Evolutionary conservation across 2,888 invertebrate species (phyloP).

Genomic region (Leptopterna dolabrata): DNA sequence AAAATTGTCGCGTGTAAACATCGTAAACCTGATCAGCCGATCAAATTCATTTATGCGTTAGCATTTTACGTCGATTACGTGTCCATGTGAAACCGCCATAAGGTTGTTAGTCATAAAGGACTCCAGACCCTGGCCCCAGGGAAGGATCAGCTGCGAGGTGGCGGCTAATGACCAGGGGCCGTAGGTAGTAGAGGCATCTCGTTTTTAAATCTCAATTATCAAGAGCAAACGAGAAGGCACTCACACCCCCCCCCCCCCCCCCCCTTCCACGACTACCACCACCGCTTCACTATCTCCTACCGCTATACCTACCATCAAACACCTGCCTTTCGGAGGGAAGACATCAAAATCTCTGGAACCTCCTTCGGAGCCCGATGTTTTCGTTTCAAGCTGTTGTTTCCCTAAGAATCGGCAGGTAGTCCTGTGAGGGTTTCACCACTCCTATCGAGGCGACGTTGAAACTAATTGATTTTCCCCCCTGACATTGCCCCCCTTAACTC

Average conservation of each 20-base stretch:
- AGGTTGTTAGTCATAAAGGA: neutral
- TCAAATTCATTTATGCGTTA: too few relatives aligned
- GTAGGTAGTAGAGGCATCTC: neutral
- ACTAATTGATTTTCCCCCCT: neutral
- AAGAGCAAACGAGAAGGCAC: slow-evolving; percentile 11
- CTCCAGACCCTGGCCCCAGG: neutral
- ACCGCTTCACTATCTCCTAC: neutral
- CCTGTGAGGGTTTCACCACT: neutral
- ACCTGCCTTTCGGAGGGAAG: neutral
- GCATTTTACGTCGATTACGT: too few relatives aligned
- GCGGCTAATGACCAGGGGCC: slow-evolving; percentile 1
- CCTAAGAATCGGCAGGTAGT: neutral
- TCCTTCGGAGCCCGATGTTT: neutral
- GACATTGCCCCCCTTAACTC: neutral
- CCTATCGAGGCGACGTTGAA: neutral
- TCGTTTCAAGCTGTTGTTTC: neutral
- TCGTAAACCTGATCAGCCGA: too few relatives aligned
- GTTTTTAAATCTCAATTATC: slow-evolving; percentile 7
- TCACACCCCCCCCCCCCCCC: neutral
- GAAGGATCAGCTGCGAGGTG: neutral
- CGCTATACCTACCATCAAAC: neutral
- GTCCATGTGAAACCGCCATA: too few relatives aligned
- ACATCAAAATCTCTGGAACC: neutral
- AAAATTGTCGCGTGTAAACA: too few relatives aligned
- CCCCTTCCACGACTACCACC: too few relatives aligned